Percentiles rank a stretch among this genome's conserved stretches.
phyloP scores from a whole-genome alignment of 2,797 vertebrate genomes.

The Pteropus rufus region DNA sequence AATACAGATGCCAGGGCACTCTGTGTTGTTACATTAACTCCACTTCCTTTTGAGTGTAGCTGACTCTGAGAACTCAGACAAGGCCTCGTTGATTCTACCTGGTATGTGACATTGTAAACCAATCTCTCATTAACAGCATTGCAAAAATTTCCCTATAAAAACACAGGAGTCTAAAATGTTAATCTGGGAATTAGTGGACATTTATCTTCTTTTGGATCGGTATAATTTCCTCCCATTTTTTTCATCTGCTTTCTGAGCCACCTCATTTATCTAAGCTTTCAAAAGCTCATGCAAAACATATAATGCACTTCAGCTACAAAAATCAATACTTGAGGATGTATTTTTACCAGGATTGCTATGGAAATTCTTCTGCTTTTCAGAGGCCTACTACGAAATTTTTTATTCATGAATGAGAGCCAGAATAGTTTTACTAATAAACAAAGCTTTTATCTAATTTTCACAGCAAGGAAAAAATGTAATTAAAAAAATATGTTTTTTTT shows the following conservation, averaged over 20 bases:
- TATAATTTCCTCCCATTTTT: conserved; percentile 73
- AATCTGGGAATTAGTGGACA: conserved; percentile 76
- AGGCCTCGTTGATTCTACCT: conserved; percentile 22
- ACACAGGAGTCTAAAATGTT: conserved; percentile 64
- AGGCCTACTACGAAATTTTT: conserved; percentile 37
- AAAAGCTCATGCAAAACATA: conserved; percentile 78
- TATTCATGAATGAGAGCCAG: conserved; percentile 18
- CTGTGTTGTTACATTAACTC: neutral
- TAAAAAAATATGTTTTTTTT: neutral
- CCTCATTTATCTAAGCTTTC: conserved; percentile 81
- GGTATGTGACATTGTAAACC: conserved; percentile 38
- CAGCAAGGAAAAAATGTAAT: neutral
- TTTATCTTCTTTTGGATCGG: conserved; percentile 74
- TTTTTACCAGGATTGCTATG: neutral
- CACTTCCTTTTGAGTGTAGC: neutral
- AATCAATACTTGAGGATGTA: conserved; percentile 45
- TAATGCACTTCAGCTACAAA: conserved; percentile 69
- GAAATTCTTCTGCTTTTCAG: conserved; percentile 40
- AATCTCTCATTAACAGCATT: conserved; percentile 42
- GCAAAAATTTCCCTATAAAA: conserved; percentile 64
- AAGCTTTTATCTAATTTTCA: conserved; percentile 33
- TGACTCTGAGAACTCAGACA: conserved; percentile 23
- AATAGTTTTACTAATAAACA: conserved; percentile 24
- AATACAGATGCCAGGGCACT: neutral
- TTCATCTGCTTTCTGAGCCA: conserved; percentile 75